A percentile compares a stretch with the other conserved stretches of the same genome.
phyloP scores from a whole-genome alignment of 2,113 vertebrate genomes.

The Elanoides forficatus region DNA sequence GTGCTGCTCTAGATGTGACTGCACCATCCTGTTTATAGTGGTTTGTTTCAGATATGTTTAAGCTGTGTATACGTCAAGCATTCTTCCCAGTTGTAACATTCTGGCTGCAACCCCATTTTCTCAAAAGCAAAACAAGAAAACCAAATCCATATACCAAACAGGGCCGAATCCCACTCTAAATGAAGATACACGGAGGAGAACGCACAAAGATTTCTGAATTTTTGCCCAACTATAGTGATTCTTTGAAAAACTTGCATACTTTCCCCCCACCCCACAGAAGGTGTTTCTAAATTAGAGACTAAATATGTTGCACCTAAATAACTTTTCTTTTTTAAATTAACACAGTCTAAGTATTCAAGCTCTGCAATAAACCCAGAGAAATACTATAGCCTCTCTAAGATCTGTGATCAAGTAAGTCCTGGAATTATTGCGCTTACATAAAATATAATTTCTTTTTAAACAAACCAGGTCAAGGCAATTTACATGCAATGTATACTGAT shows the following conservation, averaged over 20 bases:
- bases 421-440: not conserved
- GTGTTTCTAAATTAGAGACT: not conserved
- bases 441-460: not conserved
- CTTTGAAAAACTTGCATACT: not conserved
- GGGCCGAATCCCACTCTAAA: not conserved
- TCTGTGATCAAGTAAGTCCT: not conserved
- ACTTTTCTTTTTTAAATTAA: not conserved
- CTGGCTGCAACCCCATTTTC: not conserved
- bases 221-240: not conserved
- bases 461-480: not conserved
- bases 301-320: not conserved
- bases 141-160: not conserved
- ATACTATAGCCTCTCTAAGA: not conserved
- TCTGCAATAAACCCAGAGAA: not conserved
- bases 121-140: not conserved
- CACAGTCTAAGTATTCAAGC: not conserved
- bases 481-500: not conserved
- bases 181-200: not conserved
- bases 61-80: not conserved
- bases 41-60: not conserved
- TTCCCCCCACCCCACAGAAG: not conserved
- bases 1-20: not conserved
- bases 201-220: not conserved
- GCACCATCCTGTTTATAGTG: not conserved
- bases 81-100: not conserved